Evolutionary conservation across 2,797 vertebrate species (phyloP).

Genomic region (Peromyscus eremicus): DNA sequence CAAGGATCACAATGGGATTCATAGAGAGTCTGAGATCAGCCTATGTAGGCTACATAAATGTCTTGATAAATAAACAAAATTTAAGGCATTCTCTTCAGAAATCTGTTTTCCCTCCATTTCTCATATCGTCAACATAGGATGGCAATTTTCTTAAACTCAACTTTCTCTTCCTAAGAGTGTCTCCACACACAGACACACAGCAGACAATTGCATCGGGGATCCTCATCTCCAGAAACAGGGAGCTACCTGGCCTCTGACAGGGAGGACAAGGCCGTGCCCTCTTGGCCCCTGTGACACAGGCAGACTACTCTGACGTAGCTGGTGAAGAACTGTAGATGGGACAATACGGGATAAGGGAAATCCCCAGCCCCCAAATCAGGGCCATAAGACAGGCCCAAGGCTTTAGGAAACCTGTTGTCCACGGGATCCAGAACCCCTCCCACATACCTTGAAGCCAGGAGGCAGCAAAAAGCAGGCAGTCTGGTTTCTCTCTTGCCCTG

Average conservation of each 20-base stretch:
- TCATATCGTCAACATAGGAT: neutral
- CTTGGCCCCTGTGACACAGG: too few species aligned
- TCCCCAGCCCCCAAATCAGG: neutral
- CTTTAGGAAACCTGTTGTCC: neutral
- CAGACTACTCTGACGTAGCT: neutral
- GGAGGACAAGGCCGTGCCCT: neutral
- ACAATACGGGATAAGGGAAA: neutral
- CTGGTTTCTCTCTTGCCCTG: neutral
- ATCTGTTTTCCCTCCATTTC: neutral
- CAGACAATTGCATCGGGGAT: neutral
- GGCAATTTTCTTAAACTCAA: neutral
- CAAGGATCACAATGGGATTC: neutral
- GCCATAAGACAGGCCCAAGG: neutral
- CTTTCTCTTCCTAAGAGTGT: neutral
- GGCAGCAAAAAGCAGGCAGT: neutral
- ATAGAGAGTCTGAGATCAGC: neutral
- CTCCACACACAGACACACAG: neutral
- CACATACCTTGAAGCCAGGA: too few species aligned
- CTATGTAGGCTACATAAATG: neutral
- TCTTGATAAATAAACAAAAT: neutral
- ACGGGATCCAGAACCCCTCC: neutral
- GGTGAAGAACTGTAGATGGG: neutral
- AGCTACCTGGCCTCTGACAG: neutral
- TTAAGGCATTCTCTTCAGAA: constrained; percentile 18
- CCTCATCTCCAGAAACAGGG: neutral